Evolutionary conservation across 2,797 vertebrate genomes (phyloP).

Genomic region (Melanotaenia boesemani): DNA sequence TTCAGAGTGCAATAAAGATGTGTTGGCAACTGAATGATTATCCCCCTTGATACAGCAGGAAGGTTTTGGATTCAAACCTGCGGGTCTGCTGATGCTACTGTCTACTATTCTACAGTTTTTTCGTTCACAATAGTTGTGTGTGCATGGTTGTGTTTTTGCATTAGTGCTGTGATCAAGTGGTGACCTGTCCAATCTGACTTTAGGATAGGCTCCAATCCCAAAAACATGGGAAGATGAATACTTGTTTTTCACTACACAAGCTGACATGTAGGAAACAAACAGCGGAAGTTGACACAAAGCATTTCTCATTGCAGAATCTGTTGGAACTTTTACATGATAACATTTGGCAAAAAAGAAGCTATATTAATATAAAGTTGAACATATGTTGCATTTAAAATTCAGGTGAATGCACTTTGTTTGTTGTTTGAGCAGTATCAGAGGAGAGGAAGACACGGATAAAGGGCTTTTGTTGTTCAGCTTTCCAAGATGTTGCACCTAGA

Average conservation of each 20-base stretch:
- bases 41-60: not conserved
- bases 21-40: slow-evolving; percentile 31
- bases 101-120: too few relatives aligned
- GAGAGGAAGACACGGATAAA: slow-evolving; percentile 1
- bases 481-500: slow-evolving; percentile 49
- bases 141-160: not conserved
- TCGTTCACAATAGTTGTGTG: not conserved
- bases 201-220: not conserved
- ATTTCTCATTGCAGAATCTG: not conserved
- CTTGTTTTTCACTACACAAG: not conserved
- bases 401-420: slow-evolving; percentile 22
- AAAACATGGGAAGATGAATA: not conserved
- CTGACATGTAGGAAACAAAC: not conserved
- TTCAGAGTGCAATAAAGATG: slow-evolving; percentile 20
- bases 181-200: not conserved
- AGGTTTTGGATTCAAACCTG: not conserved
- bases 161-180: too few relatives aligned
- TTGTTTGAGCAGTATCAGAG: slow-evolving; percentile 21
- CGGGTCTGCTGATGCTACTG: not conserved
- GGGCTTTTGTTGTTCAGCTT: slow-evolving; percentile 42
- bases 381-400: slow-evolving; percentile 59
- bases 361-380: slow-evolving; percentile 11
- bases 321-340: slow-evolving; percentile 24
- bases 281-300: slow-evolving; percentile 10
- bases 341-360: slow-evolving; percentile 9